Percentiles rank a stretch among this genome's conserved stretches.
phyloP scores from a whole-genome alignment of 2,888 invertebrate species.

The Coleophora flavipennella region DNA sequence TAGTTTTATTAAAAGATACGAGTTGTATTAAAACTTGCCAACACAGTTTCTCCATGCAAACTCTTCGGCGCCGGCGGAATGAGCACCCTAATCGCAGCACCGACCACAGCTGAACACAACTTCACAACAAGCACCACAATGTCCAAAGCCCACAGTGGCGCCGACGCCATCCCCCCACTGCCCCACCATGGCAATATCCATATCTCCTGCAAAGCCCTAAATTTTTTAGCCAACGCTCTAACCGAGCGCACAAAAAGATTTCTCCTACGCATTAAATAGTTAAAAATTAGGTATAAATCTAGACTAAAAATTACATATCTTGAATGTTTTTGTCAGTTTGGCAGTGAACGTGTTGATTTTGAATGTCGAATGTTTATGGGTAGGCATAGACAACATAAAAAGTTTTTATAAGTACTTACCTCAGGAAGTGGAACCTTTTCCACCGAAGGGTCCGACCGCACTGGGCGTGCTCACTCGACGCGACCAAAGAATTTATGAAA shows the following conservation, averaged over 20 bases:
- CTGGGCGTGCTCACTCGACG: too few relatives aligned
- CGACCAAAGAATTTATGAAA: too few relatives aligned
- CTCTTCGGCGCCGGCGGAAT: constrained; percentile 54
- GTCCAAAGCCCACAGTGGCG: constrained; percentile 53
- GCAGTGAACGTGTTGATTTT: constrained; percentile 1
- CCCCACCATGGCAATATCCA: constrained; percentile 65
- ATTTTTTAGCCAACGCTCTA: constrained; percentile 46
- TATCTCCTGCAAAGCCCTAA: constrained; percentile 50
- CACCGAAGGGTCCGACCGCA: too few relatives aligned
- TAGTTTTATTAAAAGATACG: too few relatives aligned
- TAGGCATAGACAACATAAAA: too few relatives aligned
- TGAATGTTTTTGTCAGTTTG: constrained; percentile 4
- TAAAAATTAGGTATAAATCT: constrained; percentile 18
- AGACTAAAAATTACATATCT: constrained; percentile 11
- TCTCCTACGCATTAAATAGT: constrained; percentile 44
- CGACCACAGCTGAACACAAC: constrained; percentile 45
- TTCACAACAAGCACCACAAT: constrained; percentile 49
- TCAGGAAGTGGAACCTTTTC: too few relatives aligned
- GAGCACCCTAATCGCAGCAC: constrained; percentile 36
- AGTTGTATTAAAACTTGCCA: constrained; percentile 19
- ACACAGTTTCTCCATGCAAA: constrained; percentile 56
- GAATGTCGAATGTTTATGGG: not conserved
- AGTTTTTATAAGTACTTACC: too few relatives aligned
- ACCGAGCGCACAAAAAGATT: constrained; percentile 46
- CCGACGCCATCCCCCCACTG: constrained; percentile 41